Evolutionary conservation across 2,113 vertebrate genomes (phyloP), one percentile per base, ranked within the genome.

Genomic region (Nerophis ophidion): DNA sequence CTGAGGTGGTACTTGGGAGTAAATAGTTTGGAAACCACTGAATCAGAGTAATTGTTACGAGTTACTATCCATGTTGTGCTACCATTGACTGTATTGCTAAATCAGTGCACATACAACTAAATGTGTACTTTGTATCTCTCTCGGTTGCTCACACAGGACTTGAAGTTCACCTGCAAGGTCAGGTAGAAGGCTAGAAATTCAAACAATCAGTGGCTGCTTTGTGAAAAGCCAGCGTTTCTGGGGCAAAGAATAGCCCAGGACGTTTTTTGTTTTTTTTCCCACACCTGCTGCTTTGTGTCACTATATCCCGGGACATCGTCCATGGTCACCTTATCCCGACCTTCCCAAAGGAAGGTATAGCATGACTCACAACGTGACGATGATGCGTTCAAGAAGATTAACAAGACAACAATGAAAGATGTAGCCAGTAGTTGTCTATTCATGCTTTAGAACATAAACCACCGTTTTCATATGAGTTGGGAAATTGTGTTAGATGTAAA

Each of bases 251-350:
- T 60, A 73, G 59, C 64, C 33, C 19, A 26, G 55, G 1, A 7
- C 71, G 57, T 56, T 56, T 68, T 68, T 72, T 79, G 59, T 76
- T 81, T 68, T 72, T 79, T 61, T 76, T 81, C 82, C 79, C 84
- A 85, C 81, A 88, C 81, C 72, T 82, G 76, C 65, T 65, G 69
- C 68, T 66, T 72, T 81, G 77, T 83, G 73, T 81, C 71, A 80
- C 55, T 65, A 72, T 75, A 79, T 75, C 65, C 66, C 62, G 46
- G 68, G 63, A 60, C 60, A 70, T 75, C 67, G 63, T 77, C 57
- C 67, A 19, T 61, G 45, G 71, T 71, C 61, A 77, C 76, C 48
- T 57, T 75, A 77, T 65, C 66, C 69, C 5, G 52, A 48, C 46
- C 34, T 71, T 61, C 50, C 53, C 38, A 61, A 11, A 50, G 47